These are phyloP conservation scores for Poecile atricapillus DNA, from an alignment of 2,113 vertebrate species.

Conservation along the genomic window DNA sequence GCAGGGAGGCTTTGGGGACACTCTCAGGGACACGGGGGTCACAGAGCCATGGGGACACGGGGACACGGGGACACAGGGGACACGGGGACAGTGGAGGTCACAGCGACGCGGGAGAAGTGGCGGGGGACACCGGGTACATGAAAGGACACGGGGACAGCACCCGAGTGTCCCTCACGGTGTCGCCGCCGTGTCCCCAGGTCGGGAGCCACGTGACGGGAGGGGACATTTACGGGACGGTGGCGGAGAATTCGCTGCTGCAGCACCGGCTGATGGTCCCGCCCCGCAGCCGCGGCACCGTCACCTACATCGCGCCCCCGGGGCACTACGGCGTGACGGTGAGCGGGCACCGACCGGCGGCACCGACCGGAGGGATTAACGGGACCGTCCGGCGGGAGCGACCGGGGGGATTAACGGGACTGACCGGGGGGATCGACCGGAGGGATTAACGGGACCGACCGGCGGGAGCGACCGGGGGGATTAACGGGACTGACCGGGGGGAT, in stretches of 20 bases:
- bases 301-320: conserved; percentile 44
- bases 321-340: conserved; percentile 28
- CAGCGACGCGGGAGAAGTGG: not conserved
- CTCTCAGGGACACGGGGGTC: too few species aligned
- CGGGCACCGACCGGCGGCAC: not conserved
- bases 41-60: not conserved
- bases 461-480: too few species aligned
- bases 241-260: conserved; percentile 63
- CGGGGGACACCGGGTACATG: not conserved
- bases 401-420: too few species aligned
- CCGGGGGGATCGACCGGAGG: too few species aligned
- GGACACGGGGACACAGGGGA: not conserved
- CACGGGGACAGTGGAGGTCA: not conserved
- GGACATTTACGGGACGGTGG: conserved; percentile 57
- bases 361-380: not conserved
- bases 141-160: not conserved
- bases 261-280: conserved; percentile 66
- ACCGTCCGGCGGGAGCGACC: too few species aligned
- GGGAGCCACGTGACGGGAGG: conserved; percentile 65
- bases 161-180: not conserved
- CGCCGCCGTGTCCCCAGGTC: not conserved
- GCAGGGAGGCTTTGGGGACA: too few species aligned
- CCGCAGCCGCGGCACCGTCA: conserved; percentile 50
- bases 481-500: too few species aligned
- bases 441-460: too few species aligned